A percentile compares a stretch with the other conserved stretches of the same genome.
phyloP scores from a whole-genome alignment of 2,888 invertebrate species.

The Dorcus parallelipipedus region DNA sequence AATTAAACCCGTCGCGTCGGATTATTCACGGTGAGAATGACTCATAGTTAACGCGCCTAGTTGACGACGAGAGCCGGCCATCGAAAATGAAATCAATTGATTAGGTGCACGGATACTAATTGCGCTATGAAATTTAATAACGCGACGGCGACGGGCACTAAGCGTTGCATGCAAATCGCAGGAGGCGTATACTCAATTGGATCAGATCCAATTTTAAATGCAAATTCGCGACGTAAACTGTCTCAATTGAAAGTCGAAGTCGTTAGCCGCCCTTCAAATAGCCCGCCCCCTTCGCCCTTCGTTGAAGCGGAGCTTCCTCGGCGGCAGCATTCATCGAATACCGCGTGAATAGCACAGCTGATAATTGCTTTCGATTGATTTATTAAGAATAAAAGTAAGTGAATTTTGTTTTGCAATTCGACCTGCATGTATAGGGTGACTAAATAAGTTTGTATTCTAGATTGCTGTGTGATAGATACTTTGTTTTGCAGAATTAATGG shows the following conservation, averaged over 20 bases:
- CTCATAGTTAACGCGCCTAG: no score
- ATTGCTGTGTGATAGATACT: no score
- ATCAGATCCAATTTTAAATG: slow-evolving; percentile 45
- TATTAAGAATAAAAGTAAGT: neutral
- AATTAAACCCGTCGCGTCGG: no score
- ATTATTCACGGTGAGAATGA: no score
- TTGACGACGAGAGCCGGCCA: no score
- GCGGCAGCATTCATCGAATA: neutral
- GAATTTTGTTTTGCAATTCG: neutral
- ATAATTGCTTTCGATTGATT: neutral
- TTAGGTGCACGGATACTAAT: slow-evolving; percentile 18
- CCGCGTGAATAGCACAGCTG: neutral
- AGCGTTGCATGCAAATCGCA: slow-evolving; percentile 27
- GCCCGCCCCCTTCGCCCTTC: neutral
- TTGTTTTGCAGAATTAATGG: no score
- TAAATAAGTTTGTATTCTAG: no score
- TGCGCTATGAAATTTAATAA: slow-evolving; percentile 25
- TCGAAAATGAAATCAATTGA: slow-evolving; percentile 5
- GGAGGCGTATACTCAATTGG: slow-evolving; percentile 45
- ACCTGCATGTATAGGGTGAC: neutral
- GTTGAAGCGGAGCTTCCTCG: slow-evolving; percentile 3
- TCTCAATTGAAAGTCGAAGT: slow-evolving; percentile 33
- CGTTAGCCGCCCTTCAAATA: slow-evolving; percentile 21
- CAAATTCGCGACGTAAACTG: slow-evolving; percentile 37
- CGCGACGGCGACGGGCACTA: neutral